Percentiles rank a stretch among this genome's conserved stretches.
phyloP scores from a whole-genome alignment of 2,888 invertebrate species.

The Mesochorus sp. region DNA sequence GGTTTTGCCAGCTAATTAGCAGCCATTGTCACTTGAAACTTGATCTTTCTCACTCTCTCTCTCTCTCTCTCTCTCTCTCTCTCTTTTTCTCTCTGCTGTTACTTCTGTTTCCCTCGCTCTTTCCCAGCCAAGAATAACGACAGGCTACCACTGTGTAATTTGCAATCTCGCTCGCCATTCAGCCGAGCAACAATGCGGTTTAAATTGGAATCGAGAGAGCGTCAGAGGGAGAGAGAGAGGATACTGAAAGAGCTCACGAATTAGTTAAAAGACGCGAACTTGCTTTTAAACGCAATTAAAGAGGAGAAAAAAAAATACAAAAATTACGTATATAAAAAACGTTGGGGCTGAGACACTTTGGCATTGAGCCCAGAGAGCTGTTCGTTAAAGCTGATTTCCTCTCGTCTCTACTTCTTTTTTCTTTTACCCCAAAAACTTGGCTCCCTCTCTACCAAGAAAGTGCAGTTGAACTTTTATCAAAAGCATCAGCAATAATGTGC shows the following conservation, averaged over 20 bases:
- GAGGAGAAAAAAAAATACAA: no score
- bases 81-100: not conserved
- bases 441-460: no score
- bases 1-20: slow-evolving; percentile 50
- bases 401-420: no score
- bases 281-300: no score
- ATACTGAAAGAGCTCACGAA: not conserved
- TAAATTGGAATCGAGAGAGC: slow-evolving; percentile 53
- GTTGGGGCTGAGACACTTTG: no score
- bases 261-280: slow-evolving; percentile 25
- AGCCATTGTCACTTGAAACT: slow-evolving; percentile 46
- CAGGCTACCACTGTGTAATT: slow-evolving; percentile 56
- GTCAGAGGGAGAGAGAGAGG: not conserved
- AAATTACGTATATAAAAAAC: no score
- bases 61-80: not conserved
- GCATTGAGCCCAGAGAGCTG: no score
- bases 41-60: not conserved
- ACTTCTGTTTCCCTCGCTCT: no score
- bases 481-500: no score
- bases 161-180: slow-evolving; percentile 65
- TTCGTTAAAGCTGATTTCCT: no score
- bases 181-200: slow-evolving; percentile 57
- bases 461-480: no score
- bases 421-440: no score
- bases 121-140: not conserved